Percentiles rank a stretch among this genome's conserved stretches.
These are phyloP conservation scores for Neogale vison DNA, from an alignment of 2,113 vertebrate genomes.

Conservation along the genomic window DNA sequence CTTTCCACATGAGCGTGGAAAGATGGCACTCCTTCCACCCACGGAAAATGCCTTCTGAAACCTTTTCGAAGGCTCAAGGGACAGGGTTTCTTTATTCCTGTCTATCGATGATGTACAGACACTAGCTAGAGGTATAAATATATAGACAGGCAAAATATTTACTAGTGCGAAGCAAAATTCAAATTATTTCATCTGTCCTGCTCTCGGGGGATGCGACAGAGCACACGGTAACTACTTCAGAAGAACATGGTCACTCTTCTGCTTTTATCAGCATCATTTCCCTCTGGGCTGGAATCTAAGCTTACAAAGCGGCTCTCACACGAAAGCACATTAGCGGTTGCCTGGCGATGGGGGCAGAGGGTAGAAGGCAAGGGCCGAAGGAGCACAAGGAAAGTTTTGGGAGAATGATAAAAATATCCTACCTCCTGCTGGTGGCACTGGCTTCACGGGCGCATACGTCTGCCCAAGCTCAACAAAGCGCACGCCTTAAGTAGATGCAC, in stretches of 20 bases:
- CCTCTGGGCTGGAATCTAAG: constrained; percentile 29
- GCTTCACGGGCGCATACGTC: not conserved
- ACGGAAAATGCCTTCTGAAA: not conserved
- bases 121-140: not conserved
- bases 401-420: not conserved
- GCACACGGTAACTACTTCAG: not conserved
- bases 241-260: not conserved
- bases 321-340: not conserved
- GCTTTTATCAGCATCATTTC: not conserved
- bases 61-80: not conserved
- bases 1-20: not conserved
- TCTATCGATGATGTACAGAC: not conserved
- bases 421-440: not conserved
- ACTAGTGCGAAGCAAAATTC: not conserved
- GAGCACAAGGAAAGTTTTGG: not conserved
- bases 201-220: not conserved
- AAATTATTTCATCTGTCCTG: not conserved
- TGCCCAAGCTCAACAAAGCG: not conserved
- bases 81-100: not conserved
- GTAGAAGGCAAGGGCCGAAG: not conserved
- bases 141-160: not conserved
- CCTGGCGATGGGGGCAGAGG: not conserved
- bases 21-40: not conserved
- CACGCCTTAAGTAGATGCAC: not conserved
- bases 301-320: constrained; percentile 18